These are phyloP conservation scores for Diachasma alloeum DNA, from an alignment of 1,140 invertebrate species.

Conservation along the genomic window DNA sequence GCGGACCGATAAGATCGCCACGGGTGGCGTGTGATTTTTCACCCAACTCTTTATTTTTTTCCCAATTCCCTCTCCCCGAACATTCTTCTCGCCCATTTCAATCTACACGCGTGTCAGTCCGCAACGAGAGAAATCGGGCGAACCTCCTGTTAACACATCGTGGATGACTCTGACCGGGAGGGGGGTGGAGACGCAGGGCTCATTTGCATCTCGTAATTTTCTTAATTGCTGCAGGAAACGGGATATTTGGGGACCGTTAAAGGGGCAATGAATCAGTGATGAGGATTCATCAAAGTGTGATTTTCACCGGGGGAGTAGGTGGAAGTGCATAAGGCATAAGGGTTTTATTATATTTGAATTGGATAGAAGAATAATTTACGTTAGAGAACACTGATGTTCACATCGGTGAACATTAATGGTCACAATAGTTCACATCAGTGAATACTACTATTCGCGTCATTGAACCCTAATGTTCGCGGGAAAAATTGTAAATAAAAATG, in stretches of 20 bases:
- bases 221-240: slow-evolving; percentile 16
- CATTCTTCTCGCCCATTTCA: not conserved
- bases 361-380: too few species aligned
- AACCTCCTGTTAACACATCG: not conserved
- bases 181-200: not conserved
- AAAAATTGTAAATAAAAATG: too few species aligned
- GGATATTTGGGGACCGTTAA: slow-evolving; percentile 11
- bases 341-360: too few species aligned
- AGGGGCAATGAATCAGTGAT: not conserved
- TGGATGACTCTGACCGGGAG: not conserved
- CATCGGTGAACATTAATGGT: too few species aligned
- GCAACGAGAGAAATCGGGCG: not conserved
- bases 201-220: slow-evolving; percentile 27
- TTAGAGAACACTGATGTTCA: too few species aligned
- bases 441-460: too few species aligned
- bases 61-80: not conserved
- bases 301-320: not conserved
- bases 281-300: not conserved
- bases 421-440: too few species aligned
- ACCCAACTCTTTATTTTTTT: not conserved
- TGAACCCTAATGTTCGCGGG: too few species aligned
- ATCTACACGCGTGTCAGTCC: not conserved
- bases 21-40: not conserved
- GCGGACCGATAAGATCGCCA: not conserved
- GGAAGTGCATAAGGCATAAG: not conserved